phyloP scores from a whole-genome alignment of 2,113 vertebrate species.

The Tragelaphus scriptus region DNA sequence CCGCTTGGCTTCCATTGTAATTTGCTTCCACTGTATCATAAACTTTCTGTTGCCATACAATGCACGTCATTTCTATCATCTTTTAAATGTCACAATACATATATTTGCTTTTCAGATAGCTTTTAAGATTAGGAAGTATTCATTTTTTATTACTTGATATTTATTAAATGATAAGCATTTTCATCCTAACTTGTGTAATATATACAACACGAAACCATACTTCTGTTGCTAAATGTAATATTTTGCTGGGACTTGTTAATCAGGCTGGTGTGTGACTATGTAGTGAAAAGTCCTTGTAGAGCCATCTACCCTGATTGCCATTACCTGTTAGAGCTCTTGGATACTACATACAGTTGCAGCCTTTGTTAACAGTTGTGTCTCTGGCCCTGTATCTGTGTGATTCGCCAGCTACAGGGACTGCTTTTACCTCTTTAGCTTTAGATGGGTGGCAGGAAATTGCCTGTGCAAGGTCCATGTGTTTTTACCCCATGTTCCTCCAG shows the following conservation, averaged over 20 bases:
- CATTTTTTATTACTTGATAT: background rate
- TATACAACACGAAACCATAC: background rate
- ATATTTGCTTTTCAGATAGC: background rate
- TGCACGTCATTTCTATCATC: background rate
- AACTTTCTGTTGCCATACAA: background rate
- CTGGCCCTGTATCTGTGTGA: background rate
- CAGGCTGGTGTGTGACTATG: background rate
- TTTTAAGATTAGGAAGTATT: background rate
- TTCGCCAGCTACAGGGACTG: background rate
- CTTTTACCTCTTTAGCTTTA: background rate
- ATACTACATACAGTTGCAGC: background rate
- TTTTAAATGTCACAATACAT: background rate
- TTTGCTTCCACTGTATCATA: background rate
- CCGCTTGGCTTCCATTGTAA: background rate
- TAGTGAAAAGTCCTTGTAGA: background rate
- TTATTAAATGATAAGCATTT: background rate
- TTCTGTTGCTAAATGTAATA: slow-evolving; percentile 2
- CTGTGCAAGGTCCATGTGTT: background rate
- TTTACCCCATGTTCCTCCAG: background rate
- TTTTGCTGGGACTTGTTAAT: background rate
- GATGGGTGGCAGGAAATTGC: background rate
- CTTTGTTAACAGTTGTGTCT: background rate
- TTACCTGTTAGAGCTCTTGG: background rate
- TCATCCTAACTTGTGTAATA: background rate
- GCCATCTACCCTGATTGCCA: background rate